Evolutionary conservation across 2,113 vertebrate species (phyloP).

Genomic region (Mustela lutreola): DNA sequence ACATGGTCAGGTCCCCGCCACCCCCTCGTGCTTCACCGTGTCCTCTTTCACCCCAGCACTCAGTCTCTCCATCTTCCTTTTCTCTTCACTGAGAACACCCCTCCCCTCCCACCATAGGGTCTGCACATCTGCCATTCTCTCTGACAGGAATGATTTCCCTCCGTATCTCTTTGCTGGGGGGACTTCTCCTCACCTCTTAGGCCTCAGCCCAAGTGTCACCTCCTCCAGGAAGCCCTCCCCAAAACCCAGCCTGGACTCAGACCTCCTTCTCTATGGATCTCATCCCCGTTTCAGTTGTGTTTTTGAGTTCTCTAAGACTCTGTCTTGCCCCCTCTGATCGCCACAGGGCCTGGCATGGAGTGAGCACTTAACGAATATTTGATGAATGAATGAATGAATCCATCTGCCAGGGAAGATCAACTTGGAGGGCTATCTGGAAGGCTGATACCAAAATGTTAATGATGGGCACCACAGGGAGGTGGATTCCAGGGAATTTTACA

Average conservation of each 20-base stretch:
- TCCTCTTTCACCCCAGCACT: neutral
- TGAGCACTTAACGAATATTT: neutral
- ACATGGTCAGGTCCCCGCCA: too few species aligned
- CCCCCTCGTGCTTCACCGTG: too few species aligned
- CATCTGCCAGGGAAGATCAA: neutral
- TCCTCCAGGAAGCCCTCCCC: neutral
- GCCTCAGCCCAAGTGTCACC: neutral
- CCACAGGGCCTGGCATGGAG: neutral
- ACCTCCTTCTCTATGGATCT: neutral
- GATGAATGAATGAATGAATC: neutral
- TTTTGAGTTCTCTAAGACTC: conserved; percentile 36
- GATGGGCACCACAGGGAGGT: neutral
- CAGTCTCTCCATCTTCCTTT: neutral
- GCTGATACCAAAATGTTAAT: neutral
- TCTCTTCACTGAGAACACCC: neutral
- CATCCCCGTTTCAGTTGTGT: rapidly evolving
- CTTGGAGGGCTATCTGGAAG: neutral
- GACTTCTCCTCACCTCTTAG: neutral
- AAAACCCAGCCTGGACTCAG: neutral
- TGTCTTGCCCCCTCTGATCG: neutral
- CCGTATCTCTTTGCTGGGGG: neutral
- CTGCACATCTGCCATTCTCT: neutral
- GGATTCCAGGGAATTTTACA: neutral
- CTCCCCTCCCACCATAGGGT: too few species aligned
- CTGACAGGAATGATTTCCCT: neutral